These are phyloP conservation scores for Gymnorhina tibicen DNA, from an alignment of 2,113 vertebrate species.

Conservation along the genomic window DNA sequence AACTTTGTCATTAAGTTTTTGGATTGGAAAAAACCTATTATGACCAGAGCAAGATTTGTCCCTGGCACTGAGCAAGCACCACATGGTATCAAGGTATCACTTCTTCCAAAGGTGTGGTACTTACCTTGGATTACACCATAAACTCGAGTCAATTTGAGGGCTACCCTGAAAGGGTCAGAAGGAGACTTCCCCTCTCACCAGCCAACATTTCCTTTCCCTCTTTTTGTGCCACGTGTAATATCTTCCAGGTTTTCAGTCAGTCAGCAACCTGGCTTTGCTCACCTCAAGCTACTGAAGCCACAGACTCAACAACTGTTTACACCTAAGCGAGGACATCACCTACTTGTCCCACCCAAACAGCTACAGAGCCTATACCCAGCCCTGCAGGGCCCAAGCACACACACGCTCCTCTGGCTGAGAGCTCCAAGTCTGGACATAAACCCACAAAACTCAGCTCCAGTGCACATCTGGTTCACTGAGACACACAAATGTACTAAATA, in stretches of 20 bases:
- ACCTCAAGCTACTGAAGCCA: not conserved
- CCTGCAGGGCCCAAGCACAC: not conserved
- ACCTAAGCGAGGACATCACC: not conserved
- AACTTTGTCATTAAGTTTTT: not conserved
- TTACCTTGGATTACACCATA: not conserved
- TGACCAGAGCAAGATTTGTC: not conserved
- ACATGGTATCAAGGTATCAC: not conserved
- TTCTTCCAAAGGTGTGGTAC: not conserved
- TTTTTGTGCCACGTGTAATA: rapidly evolving
- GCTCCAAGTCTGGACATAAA: not conserved
- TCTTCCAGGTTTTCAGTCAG: not conserved
- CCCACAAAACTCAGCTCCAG: not conserved
- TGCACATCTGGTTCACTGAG: not conserved
- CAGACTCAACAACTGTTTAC: not conserved
- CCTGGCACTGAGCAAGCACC: not conserved
- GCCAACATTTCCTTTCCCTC: not conserved
- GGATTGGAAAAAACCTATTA: not conserved
- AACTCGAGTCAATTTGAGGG: not conserved
- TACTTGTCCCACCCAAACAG: not conserved
- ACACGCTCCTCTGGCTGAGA: not conserved
- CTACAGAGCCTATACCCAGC: not conserved
- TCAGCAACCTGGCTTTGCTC: not conserved
- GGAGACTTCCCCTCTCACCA: not conserved
- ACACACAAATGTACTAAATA: not conserved
- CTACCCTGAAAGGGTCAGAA: not conserved